Conservation (phyloP, 2,113 vertebrate species). For the Dipodomys spectabilis region DNA sequence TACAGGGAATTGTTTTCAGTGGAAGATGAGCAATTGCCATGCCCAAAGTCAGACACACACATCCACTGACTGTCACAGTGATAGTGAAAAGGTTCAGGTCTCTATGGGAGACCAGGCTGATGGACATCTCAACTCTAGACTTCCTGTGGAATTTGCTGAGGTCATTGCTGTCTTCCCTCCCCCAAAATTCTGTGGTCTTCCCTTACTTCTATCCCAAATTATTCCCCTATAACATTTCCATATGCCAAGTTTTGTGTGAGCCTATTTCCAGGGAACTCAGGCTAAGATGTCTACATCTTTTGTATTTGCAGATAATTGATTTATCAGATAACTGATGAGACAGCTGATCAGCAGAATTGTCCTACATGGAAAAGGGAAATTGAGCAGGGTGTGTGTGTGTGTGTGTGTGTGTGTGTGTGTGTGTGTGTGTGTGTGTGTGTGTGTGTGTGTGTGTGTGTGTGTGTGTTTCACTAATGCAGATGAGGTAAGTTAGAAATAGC, state of each 20-base stretch:
- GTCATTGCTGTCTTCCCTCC: neutral
- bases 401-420: too few species aligned
- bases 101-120: neutral
- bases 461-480: neutral
- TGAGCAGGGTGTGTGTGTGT: too few species aligned
- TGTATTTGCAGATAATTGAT: neutral
- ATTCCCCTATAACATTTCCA: too few species aligned
- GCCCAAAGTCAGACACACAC: neutral
- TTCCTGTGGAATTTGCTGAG: neutral
- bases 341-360: neutral
- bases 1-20: neutral
- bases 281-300: neutral
- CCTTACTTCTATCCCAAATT: neutral
- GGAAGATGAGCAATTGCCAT: neutral
- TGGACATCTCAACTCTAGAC: neutral
- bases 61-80: neutral
- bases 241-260: neutral
- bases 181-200: neutral
- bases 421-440: too few species aligned
- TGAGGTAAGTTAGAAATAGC: neutral
- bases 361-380: neutral
- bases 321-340: fast-evolving
- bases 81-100: neutral
- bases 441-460: too few species aligned
- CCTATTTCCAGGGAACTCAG: neutral